Evolutionary conservation across 2,797 vertebrate genomes (phyloP).

Genomic region (Numenius phaeopus): DNA sequence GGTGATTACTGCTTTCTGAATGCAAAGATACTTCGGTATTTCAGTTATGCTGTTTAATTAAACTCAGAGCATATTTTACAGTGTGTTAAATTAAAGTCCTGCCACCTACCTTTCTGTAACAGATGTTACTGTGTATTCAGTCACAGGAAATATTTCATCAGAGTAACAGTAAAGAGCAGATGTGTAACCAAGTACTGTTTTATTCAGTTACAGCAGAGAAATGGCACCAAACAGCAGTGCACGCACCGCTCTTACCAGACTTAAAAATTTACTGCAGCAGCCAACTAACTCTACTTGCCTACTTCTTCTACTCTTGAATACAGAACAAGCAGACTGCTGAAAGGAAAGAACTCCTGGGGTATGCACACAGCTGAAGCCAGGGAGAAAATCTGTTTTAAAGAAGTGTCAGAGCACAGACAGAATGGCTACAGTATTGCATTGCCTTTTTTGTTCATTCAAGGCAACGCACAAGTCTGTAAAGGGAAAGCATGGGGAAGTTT

Average conservation of each 20-base stretch:
- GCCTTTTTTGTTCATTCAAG: constrained; percentile 63
- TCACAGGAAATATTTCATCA: constrained; percentile 18
- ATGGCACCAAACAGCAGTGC: neutral
- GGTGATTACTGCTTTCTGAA: neutral
- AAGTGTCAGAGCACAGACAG: constrained; percentile 28
- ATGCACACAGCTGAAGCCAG: neutral
- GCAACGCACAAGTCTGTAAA: neutral
- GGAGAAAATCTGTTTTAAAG: neutral
- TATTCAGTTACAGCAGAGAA: neutral
- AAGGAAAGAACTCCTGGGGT: neutral
- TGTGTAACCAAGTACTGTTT: neutral
- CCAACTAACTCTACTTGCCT: neutral
- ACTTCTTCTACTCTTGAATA: neutral
- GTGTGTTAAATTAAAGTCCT: neutral
- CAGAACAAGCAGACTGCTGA: neutral
- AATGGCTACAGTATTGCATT: constrained; percentile 3
- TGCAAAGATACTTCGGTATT: neutral
- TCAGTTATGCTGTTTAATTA: neutral
- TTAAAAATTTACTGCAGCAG: neutral
- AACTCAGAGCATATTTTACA: neutral
- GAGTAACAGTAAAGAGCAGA: constrained; percentile 18
- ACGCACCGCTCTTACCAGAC: neutral
- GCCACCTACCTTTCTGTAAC: constrained; percentile 41
- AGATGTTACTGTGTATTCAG: constrained; percentile 7
- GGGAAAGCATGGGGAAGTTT: neutral